Conservation (phyloP, 2,888 invertebrate species). For the Phymatocera aterrima region DNA sequence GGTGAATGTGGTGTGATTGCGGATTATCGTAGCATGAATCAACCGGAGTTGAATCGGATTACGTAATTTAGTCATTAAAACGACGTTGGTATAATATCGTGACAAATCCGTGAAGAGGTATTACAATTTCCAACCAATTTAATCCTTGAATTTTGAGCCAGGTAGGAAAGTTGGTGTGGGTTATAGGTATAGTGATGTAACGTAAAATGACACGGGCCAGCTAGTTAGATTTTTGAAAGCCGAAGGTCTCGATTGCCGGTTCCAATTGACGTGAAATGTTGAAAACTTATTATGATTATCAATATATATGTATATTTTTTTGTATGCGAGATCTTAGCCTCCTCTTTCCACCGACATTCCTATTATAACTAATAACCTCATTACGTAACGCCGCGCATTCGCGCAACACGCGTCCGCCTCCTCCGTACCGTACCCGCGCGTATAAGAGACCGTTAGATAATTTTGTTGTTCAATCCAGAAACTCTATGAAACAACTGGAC, state of each 20-base stretch:
- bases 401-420: background rate
- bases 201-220: constrained; percentile 11
- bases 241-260: constrained; percentile 35
- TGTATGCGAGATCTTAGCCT: background rate
- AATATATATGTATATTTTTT: background rate
- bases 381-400: constrained; percentile 13
- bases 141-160: constrained; percentile 32
- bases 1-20: constrained; percentile 18
- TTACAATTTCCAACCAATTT: constrained; percentile 21
- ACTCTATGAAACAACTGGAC: background rate
- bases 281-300: background rate
- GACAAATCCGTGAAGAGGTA: constrained; percentile 19
- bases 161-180: too few relatives aligned
- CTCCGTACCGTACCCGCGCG: background rate
- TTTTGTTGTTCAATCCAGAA: constrained; percentile 2
- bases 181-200: too few relatives aligned
- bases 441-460: constrained; percentile 30
- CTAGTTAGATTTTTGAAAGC: constrained; percentile 17
- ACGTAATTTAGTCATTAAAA: constrained; percentile 39
- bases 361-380: constrained; percentile 27
- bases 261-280: constrained; percentile 5
- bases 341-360: constrained; percentile 5
- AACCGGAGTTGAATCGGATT: constrained; percentile 2
- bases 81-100: too few relatives aligned
- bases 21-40: background rate